Base-by-base conservation (phyloP, 2,113 vertebrate genomes). In the Nipponia nippon region DNA sequence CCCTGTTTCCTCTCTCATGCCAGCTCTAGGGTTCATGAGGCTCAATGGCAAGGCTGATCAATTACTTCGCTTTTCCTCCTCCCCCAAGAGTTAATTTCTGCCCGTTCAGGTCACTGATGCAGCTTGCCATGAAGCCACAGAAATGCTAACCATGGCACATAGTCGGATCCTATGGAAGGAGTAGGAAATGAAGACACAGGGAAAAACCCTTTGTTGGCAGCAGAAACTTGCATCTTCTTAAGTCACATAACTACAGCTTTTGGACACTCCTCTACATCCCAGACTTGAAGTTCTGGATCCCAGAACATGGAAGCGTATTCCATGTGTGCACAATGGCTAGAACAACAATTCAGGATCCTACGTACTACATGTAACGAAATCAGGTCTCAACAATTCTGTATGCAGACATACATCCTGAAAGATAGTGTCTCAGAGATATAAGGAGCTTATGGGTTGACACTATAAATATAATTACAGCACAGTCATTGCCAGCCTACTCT, bases 121-220 rank as follows among this genome's bases (percentile, higher is more conserved):
- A 42, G 4, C 30, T 69, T 52, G 11, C 36, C 32, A 38, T 0
- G 0, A 70, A 65, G 46, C 34, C 50, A 66, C 46, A 26, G 34
- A 26, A 44, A 18, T 5, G 4, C 7, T 65, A 82, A 55, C 16
- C 9, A 5, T 5, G 20, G 17, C 55, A 66, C 20, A 46, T 32
- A 30, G 16, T 9, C 14, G 1, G n/a, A 59, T 71, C 15, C 36
- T 63, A 3, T 8, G 7, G 14, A 72, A 71, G 8, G 6, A 30
- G 18, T 29, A 27, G 32, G n/a, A 86, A 86, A 62, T 13, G 26
- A 19, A 50, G n/a, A 72, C 3, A 71, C 32, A 71, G 18, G 18
- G 40, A 76, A 9, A 65, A 46, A 29, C 2, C 7, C 11, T 59
- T 53, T 70, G 16, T 8, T 71, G 9, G 12, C 14, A 76, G 27